phyloP scores from a whole-genome alignment of 2,888 invertebrate genomes.

The Rhagonycha lutea region DNA sequence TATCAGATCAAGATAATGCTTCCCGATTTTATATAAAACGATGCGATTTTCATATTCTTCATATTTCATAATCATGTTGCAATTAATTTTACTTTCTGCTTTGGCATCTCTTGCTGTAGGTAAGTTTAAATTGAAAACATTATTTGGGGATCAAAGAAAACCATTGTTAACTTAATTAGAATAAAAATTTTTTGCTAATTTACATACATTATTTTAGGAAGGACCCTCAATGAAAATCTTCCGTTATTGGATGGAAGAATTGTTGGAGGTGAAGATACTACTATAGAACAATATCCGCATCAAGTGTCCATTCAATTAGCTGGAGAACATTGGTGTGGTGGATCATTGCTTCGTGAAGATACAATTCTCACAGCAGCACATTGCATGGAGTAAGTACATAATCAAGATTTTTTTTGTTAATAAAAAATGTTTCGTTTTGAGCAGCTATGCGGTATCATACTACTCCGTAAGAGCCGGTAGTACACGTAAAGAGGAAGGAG shows the following conservation, averaged over 20 bases:
- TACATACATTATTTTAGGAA: not conserved
- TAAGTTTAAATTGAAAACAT: not conserved
- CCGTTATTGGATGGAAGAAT: not conserved
- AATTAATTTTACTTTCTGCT: not conserved
- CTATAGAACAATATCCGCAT: conserved; percentile 7
- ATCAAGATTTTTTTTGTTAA: not conserved
- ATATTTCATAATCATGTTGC: not conserved
- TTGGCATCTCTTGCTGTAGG: not conserved
- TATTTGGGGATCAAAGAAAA: not conserved
- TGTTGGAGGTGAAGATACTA: conserved; percentile 8
- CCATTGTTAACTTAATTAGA: not conserved
- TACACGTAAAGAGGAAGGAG: not conserved
- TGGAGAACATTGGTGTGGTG: conserved; percentile 5
- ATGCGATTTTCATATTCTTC: not conserved
- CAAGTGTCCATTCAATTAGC: not conserved
- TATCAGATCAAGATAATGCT: not conserved
- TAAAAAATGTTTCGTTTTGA: not conserved
- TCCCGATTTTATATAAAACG: not conserved
- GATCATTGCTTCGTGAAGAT: not conserved
- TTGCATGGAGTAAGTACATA: not conserved
- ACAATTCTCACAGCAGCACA: conserved; percentile 4
- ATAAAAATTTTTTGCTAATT: too few relatives aligned
- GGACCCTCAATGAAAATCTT: not conserved
- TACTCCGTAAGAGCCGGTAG: not conserved
- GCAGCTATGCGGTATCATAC: not conserved